These are phyloP conservation scores for Galaxea fascicularis DNA, from an alignment of 92 coral and sea anemone genomes.

Conservation along the genomic window DNA sequence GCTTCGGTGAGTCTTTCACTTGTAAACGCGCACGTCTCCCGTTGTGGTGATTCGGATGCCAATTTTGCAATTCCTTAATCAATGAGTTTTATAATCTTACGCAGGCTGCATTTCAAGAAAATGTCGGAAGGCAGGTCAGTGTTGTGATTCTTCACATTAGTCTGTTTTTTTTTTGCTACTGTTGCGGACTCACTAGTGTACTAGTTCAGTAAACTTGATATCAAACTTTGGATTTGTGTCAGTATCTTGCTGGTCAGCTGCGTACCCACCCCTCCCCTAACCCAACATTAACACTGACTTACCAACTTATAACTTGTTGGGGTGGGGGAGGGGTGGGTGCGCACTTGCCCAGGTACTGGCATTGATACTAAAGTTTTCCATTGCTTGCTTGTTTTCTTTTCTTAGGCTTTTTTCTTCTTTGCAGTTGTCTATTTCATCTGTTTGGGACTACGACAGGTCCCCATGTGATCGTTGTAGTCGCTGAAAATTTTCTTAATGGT, in stretches of 20 bases:
- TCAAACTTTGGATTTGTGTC: not conserved
- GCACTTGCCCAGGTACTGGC: too few relatives aligned
- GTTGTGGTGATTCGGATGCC: not conserved
- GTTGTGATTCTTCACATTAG: too few relatives aligned
- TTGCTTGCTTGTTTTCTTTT: not conserved
- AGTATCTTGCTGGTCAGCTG: not conserved
- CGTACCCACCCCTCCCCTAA: too few relatives aligned
- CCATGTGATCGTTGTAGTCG: too few relatives aligned
- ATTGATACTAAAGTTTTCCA: not conserved
- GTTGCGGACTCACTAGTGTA: not conserved
- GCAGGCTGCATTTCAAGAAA: conserved; percentile 99
- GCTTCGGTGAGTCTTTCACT: conserved; percentile 86
- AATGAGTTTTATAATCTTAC: not conserved
- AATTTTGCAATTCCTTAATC: not conserved
- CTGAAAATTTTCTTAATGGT: too few relatives aligned
- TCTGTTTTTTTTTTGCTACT: not conserved
- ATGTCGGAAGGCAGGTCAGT: conserved; percentile 96
- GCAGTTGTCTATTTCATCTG: not conserved
- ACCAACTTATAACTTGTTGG: too few relatives aligned
- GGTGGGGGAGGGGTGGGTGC: too few relatives aligned
- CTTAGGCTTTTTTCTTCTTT: not conserved
- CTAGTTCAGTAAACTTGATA: too few relatives aligned
- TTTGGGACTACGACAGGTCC: too few relatives aligned
- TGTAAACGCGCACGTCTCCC: not conserved
- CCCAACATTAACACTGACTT: too few relatives aligned